Percentiles rank a stretch among this genome's conserved stretches.
These are phyloP conservation scores for Spodoptera exigua DNA, from an alignment of 2,888 invertebrate species.

Conservation along the genomic window DNA sequence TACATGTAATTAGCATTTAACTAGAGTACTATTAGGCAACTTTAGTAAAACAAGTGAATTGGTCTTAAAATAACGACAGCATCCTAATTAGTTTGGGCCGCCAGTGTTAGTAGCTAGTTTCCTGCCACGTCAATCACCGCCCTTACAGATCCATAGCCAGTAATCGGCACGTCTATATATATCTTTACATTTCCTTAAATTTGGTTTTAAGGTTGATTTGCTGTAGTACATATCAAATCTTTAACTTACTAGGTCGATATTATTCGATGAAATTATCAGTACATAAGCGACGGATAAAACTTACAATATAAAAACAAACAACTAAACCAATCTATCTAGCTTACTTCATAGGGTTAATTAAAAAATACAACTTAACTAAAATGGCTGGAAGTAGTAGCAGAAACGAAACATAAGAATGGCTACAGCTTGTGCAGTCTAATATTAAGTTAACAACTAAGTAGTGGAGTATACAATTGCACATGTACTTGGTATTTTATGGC, in stretches of 20 bases:
- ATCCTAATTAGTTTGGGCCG: slow-evolving; percentile 49
- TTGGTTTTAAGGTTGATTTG: slow-evolving; percentile 8
- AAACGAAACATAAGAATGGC: slow-evolving; percentile 41
- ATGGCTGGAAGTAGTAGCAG: slow-evolving; percentile 35
- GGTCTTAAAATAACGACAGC: slow-evolving; percentile 48
- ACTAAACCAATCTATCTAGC: slow-evolving; percentile 10
- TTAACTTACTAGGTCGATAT: too few relatives aligned
- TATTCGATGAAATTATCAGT: too few relatives aligned
- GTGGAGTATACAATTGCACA: slow-evolving; percentile 14
- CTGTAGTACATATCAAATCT: slow-evolving; percentile 4
- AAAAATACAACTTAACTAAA: slow-evolving; percentile 20
- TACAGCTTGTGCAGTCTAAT: slow-evolving; percentile 23
- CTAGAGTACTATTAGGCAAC: background rate
- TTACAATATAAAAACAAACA: slow-evolving; percentile 7
- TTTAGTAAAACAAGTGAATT: slow-evolving; percentile 22
- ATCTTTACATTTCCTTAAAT: slow-evolving; percentile 28
- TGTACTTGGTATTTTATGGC: slow-evolving; percentile 33
- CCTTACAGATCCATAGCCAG: slow-evolving; percentile 31
- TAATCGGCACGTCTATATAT: slow-evolving; percentile 42
- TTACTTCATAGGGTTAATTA: slow-evolving; percentile 23
- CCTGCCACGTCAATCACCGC: slow-evolving; percentile 58
- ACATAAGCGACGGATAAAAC: slow-evolving; percentile 10
- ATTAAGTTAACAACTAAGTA: slow-evolving; percentile 35
- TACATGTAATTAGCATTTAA: background rate
- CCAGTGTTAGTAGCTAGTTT: slow-evolving; percentile 50